Conservation (phyloP, 1,140 invertebrate species). For the Dendrolimus punctatus region DNA sequence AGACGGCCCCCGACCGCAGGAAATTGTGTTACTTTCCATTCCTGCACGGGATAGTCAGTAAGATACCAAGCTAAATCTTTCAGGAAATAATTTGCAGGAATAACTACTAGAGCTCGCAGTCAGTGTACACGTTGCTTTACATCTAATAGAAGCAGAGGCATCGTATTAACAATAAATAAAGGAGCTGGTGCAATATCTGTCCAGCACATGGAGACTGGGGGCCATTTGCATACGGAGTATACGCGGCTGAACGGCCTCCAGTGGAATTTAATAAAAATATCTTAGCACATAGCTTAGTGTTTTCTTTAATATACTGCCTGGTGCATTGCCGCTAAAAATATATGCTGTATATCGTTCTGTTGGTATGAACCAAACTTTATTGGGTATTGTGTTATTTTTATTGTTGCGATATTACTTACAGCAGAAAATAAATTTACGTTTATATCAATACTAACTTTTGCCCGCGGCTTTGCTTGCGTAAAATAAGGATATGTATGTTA, state of each 20-base stretch:
- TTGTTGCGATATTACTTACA: not conserved
- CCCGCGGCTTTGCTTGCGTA: too few species aligned
- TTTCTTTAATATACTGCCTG: constrained; percentile 24
- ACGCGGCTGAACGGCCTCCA: constrained; percentile 47
- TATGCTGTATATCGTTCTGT: constrained; percentile 12
- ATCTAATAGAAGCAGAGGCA: constrained; percentile 23
- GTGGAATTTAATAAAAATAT: constrained; percentile 69
- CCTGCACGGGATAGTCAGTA: too few species aligned
- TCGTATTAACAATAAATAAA: constrained; percentile 51
- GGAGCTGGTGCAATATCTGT: constrained; percentile 55
- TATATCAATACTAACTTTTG: too few species aligned
- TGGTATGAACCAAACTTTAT: not conserved
- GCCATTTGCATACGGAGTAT: constrained; percentile 45
- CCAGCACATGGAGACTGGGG: constrained; percentile 32
- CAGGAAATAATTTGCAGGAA: too few species aligned
- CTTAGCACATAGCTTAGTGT: constrained; percentile 37
- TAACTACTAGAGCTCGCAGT: too few species aligned
- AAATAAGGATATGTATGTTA: too few species aligned
- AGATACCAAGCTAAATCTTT: too few species aligned
- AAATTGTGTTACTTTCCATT: too few species aligned
- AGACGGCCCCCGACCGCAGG: too few species aligned
- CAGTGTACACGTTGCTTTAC: constrained; percentile 19
- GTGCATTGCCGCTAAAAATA: constrained; percentile 9
- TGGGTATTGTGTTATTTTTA: not conserved
- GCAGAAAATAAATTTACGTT: too few species aligned